Evolutionary conservation across 1,140 invertebrate genomes (phyloP).

Genomic region (Sinella curviseta): DNA sequence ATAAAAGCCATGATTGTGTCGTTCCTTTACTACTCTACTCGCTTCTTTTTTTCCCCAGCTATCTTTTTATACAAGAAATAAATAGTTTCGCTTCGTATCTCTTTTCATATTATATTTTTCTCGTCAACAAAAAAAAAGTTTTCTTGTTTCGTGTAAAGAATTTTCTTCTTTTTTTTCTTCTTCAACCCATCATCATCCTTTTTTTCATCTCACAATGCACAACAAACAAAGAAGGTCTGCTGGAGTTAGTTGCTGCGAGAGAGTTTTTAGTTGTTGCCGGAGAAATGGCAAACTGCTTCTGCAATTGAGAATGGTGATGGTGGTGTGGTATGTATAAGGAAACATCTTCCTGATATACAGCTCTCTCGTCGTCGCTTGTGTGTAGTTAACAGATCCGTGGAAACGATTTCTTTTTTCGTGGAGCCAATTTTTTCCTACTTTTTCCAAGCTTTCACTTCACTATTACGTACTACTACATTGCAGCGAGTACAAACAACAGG

Average conservation of each 20-base stretch:
- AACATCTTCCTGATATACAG: not conserved
- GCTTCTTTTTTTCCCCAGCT: not conserved
- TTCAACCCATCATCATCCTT: not conserved
- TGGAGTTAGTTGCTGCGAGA: too few relatives aligned
- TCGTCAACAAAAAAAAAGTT: not conserved
- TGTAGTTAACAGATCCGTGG: slow-evolving; percentile 14
- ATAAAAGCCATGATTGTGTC: not conserved
- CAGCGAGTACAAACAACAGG: not conserved
- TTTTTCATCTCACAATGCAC: not conserved
- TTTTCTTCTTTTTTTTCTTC: not conserved
- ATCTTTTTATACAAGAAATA: not conserved
- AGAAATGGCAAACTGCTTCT: not conserved
- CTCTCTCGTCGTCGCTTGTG: not conserved
- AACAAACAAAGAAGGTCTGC: slow-evolving; percentile 15
- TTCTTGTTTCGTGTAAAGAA: not conserved
- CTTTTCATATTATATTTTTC: not conserved
- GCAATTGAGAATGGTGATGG: not conserved
- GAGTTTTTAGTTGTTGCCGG: too few relatives aligned
- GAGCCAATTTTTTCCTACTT: slow-evolving; percentile 9
- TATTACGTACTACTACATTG: not conserved
- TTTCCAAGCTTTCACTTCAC: slow-evolving; percentile 10
- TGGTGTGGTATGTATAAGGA: too few relatives aligned
- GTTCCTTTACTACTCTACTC: not conserved
- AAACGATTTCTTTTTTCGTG: not conserved
- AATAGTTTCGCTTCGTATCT: not conserved